These are phyloP conservation scores for Sebastiscus albofasciatus DNA, from an alignment of 2,797 vertebrate genomes.

Conservation along the genomic window DNA sequence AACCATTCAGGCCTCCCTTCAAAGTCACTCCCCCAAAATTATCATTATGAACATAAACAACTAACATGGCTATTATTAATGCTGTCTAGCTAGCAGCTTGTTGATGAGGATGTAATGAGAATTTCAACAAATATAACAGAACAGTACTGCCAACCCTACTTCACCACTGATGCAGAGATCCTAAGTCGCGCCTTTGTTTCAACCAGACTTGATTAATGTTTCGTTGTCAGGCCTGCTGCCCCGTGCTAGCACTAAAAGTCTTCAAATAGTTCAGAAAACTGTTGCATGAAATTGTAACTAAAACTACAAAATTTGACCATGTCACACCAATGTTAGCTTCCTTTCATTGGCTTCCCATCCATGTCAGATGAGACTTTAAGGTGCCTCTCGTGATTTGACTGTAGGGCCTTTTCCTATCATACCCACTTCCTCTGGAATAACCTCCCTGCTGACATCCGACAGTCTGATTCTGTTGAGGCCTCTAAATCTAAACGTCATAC, in stretches of 20 bases:
- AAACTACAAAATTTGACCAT: background rate
- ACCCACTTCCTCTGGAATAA: background rate
- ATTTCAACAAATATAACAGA: too few species aligned
- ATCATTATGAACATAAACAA: too few species aligned
- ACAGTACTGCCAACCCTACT: too few species aligned
- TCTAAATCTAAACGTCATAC: background rate
- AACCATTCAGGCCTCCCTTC: too few species aligned
- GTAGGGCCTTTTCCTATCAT: background rate
- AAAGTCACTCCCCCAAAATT: too few species aligned
- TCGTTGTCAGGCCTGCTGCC: background rate
- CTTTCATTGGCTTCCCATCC: background rate
- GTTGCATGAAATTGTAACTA: background rate
- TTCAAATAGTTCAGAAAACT: background rate
- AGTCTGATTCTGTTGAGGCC: background rate
- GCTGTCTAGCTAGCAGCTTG: too few species aligned
- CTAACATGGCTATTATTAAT: too few species aligned
- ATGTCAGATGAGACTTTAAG: background rate
- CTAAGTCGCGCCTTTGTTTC: background rate
- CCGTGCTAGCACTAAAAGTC: background rate
- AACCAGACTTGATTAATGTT: background rate
- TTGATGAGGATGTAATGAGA: too few species aligned
- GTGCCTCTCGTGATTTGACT: too few species aligned
- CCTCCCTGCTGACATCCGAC: background rate
- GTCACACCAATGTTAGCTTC: background rate
- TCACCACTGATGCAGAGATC: too few species aligned